Evolutionary conservation across 2,113 vertebrate species (phyloP).

Genomic region (Rhinolophus sinicus): DNA sequence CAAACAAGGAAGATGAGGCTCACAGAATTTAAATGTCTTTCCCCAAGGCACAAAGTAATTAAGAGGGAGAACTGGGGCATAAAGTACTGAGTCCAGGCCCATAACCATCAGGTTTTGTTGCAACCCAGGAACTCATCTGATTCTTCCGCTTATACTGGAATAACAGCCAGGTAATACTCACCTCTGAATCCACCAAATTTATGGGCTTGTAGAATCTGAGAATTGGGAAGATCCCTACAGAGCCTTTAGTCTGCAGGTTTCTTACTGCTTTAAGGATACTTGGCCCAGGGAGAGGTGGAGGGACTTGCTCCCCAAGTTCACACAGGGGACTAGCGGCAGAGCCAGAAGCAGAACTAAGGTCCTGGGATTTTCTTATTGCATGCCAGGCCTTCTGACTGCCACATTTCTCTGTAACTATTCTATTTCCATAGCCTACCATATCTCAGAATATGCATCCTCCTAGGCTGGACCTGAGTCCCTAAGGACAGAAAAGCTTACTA

Average conservation of each 20-base stretch:
- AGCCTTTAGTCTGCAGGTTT: not conserved
- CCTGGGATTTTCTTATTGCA: not conserved
- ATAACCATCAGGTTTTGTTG: not conserved
- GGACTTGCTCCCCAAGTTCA: not conserved
- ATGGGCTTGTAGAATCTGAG: not conserved
- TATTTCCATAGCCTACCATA: not conserved
- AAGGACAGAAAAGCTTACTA: not conserved
- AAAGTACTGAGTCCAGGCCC: not conserved
- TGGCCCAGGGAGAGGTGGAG: not conserved
- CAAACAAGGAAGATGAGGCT: not conserved
- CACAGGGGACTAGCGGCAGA: not conserved
- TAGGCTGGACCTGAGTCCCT: not conserved
- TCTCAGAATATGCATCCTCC: not conserved
- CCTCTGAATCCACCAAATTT: not conserved
- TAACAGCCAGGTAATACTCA: not conserved
- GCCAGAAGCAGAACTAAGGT: not conserved
- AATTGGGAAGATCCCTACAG: not conserved
- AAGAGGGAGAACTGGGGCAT: not conserved
- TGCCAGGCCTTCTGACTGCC: not conserved
- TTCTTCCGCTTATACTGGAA: not conserved
- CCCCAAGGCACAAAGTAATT: not conserved
- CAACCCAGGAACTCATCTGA: not conserved
- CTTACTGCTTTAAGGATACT: not conserved
- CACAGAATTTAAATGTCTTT: not conserved
- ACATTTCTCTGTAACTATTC: not conserved